These are phyloP conservation scores for Porites rus DNA, from an alignment of 92 coral and sea anemone species.

Conservation along the genomic window DNA sequence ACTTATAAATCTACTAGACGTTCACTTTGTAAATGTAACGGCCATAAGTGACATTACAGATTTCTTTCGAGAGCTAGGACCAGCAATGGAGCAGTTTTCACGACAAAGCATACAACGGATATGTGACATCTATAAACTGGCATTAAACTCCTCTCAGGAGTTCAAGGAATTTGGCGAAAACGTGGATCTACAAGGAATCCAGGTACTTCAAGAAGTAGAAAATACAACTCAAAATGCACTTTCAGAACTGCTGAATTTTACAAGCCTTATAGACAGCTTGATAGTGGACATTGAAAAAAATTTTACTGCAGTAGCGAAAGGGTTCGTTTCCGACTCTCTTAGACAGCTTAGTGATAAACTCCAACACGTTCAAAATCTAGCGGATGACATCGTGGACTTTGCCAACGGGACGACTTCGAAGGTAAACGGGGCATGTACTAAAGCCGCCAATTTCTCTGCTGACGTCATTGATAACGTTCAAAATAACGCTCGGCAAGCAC, in stretches of 20 bases:
- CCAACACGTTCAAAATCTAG: slow-evolving; percentile 70
- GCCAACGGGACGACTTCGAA: slow-evolving; percentile 84
- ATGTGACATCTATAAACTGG: slow-evolving; percentile 77
- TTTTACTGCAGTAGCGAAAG: slow-evolving; percentile 73
- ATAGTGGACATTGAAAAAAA: slow-evolving; percentile 77
- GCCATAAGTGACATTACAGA: slow-evolving; percentile 90
- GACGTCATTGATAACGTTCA: slow-evolving; percentile 87
- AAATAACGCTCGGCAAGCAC: slow-evolving; percentile 76
- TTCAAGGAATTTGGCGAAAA: slow-evolving; percentile 81
- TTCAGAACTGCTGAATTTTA: slow-evolving; percentile 79
- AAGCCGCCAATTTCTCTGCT: slow-evolving; percentile 82
- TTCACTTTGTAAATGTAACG: slow-evolving; percentile 72
- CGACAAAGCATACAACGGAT: slow-evolving; percentile 69
- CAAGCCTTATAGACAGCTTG: slow-evolving; percentile 79
- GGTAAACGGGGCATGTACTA: slow-evolving; percentile 79
- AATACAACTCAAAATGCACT: slow-evolving; percentile 77
- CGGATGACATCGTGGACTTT: slow-evolving; percentile 84
- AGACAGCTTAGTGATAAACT: slow-evolving; percentile 75
- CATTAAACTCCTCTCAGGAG: slow-evolving; percentile 80
- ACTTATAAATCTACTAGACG: slow-evolving; percentile 62
- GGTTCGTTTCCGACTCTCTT: slow-evolving; percentile 76
- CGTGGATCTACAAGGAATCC: slow-evolving; percentile 77
- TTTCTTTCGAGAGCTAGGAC: slow-evolving; percentile 84
- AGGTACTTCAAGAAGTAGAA: slow-evolving; percentile 67
- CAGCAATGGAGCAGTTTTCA: slow-evolving; percentile 67